Base-by-base conservation (phyloP, 2,888 invertebrate genomes). In the Eledona agricola region DNA sequence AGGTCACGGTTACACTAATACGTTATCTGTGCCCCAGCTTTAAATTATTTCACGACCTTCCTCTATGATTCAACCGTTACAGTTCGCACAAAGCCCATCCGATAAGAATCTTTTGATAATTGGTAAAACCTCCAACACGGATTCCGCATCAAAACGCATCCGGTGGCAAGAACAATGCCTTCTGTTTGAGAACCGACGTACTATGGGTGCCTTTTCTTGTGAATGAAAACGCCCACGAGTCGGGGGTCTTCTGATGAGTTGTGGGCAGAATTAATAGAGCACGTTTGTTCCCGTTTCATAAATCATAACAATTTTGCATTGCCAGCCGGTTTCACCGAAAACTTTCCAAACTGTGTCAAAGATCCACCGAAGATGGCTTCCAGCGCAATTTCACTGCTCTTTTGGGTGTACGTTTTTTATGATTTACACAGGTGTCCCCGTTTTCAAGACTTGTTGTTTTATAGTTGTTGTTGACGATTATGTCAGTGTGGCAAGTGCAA, bases 211-310 rank as follows among this genome's bases (percentile, higher is more conserved):
- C n/a, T 29, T 42, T 42, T 42, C 31, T 42, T 23, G 31, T 42
- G 42, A 42, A 42, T 42, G 42, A 42, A 31, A 15, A 29, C 42
- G 29, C 29, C 42, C 42, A 42, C 42, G 22, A 31, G 31, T 19
- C 15, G 7, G 10, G n/a, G 10, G 10, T 42, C n/a, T n/a, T n/a
- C n/a, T 42, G 42, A 42, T 31, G 29, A 42, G 22, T 42, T 42
- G 42, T 42, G 42, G 42, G 42, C 5, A 29, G 42, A 9, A 15
- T n/a, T 29, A 42, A 42, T 31, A 20, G 31, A 29, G 11, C 42
- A 29, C 29, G 29, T 42, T 29, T 31, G 42, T 10, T 29, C 42
- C 26, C 38, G 17, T 31, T 42, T 26, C 20, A 38, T 13, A 5
- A n/a, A 19, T 19, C 23, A 37, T 17, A 15, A 10, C 9, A 20